Evolutionary conservation across 2,113 vertebrate species (phyloP).

Genomic region (Melozone crissalis): DNA sequence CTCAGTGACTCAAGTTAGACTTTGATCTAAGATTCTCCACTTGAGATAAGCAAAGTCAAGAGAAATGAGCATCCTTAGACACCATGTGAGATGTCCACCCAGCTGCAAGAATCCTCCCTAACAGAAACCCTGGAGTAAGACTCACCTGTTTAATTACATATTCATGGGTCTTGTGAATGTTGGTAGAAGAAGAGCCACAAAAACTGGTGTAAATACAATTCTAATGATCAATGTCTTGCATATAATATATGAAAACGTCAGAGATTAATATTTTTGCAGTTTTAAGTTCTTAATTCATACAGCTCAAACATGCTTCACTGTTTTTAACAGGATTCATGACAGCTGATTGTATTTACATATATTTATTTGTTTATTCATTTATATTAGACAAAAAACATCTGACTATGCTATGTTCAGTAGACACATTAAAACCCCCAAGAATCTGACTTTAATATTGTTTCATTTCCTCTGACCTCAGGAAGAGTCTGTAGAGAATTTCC

Average conservation of each 20-base stretch:
- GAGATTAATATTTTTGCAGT: not conserved
- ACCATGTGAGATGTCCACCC: not conserved
- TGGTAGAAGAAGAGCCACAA: not conserved
- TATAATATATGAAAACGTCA: not conserved
- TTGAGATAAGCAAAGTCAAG: not conserved
- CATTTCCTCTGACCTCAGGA: not conserved
- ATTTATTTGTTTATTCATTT: not conserved
- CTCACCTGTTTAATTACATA: not conserved
- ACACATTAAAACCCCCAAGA: not conserved
- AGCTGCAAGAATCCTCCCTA: not conserved
- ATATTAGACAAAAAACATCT: not conserved
- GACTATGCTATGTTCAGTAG: not conserved
- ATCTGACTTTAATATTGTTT: not conserved
- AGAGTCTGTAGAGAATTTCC: not conserved
- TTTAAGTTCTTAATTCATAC: not conserved
- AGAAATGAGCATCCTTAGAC: not conserved
- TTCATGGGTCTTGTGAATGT: not conserved
- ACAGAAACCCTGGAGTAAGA: not conserved
- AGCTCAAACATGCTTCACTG: not conserved
- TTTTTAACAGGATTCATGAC: not conserved
- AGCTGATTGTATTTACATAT: not conserved
- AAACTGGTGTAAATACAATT: not conserved
- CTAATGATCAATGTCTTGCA: not conserved
- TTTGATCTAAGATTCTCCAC: not conserved
- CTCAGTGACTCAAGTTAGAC: not conserved